Conservation (phyloP, 2,797 vertebrate species). For the Hyperoplus immaculatus region DNA sequence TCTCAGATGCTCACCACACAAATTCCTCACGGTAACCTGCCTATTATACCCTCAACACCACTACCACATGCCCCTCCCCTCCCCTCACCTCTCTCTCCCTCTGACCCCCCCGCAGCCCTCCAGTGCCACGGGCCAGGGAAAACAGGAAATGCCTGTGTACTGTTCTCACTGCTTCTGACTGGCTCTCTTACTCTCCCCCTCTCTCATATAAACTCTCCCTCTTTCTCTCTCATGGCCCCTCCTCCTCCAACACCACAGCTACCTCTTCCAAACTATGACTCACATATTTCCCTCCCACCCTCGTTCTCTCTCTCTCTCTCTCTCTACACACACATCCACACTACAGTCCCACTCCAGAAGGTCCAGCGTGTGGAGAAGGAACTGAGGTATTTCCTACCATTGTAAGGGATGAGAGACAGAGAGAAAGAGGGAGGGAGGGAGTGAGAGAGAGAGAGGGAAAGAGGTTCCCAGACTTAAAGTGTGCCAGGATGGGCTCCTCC, state of each 20-base stretch:
- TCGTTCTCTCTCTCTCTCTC: constrained; percentile 37
- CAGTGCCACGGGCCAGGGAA: constrained; percentile 63
- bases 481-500: constrained; percentile 72
- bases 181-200: constrained; percentile 62
- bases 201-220: constrained; percentile 48
- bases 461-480: constrained; percentile 50
- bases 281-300: constrained; percentile 65
- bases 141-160: constrained; percentile 87
- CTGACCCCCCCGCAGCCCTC: constrained; percentile 63
- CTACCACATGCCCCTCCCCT: constrained; percentile 34
- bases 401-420: constrained; percentile 65
- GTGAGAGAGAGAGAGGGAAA: constrained; percentile 11
- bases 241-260: constrained; percentile 67
- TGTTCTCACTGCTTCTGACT: constrained; percentile 80
- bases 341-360: constrained; percentile 63
- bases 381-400: constrained; percentile 84
- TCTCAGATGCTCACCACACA: constrained; percentile 50
- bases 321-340: constrained; percentile 50
- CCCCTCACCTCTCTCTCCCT: constrained; percentile 38
- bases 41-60: constrained; percentile 56
- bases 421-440: not conserved
- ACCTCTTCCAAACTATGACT: constrained; percentile 80
- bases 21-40: constrained; percentile 69
- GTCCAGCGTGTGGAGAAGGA: constrained; percentile 64
- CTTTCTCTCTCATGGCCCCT: constrained; percentile 55